These are phyloP conservation scores for Pachyseris speciosa DNA, from an alignment of 64 coral and sea anemone genomes.

Conservation along the genomic window DNA sequence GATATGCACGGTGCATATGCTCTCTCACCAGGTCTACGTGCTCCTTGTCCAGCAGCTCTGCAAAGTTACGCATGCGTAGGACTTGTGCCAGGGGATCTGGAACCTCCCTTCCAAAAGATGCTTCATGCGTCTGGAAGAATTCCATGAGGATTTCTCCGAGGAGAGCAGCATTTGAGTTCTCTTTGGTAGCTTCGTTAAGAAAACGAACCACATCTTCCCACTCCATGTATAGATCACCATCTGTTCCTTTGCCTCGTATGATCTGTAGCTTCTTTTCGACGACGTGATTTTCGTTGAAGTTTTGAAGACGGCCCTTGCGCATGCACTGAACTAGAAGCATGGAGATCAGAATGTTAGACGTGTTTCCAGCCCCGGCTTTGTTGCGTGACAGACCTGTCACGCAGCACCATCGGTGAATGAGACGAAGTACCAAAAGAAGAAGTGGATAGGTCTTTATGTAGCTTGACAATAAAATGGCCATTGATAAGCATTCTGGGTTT, in stretches of 20 bases:
- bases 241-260: neutral
- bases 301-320: constrained; percentile 29
- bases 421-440: constrained; percentile 74
- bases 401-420: constrained; percentile 83
- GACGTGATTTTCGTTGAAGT: constrained; percentile 1
- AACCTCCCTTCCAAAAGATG: constrained; percentile 40
- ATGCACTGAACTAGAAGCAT: constrained; percentile 82
- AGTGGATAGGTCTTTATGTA: constrained; percentile 77
- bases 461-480: constrained; percentile 60
- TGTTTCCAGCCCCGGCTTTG: constrained; percentile 40
- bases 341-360: constrained; percentile 70
- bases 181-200: neutral
- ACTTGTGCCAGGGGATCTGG: constrained; percentile 63
- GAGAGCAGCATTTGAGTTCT: neutral
- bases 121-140: constrained; percentile 64
- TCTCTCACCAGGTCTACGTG: constrained; percentile 64
- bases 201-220: neutral
- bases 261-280: neutral
- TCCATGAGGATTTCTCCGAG: constrained; percentile 67
- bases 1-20: constrained; percentile 92
- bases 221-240: neutral
- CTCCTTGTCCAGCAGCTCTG: constrained; percentile 63
- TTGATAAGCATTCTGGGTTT: constrained; percentile 60
- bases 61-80: constrained; percentile 18
- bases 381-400: constrained; percentile 78